Evolutionary conservation across 2,888 invertebrate genomes (phyloP), one percentile per base, ranked within the genome.

Genomic region (Steinernema carpocapsae): DNA sequence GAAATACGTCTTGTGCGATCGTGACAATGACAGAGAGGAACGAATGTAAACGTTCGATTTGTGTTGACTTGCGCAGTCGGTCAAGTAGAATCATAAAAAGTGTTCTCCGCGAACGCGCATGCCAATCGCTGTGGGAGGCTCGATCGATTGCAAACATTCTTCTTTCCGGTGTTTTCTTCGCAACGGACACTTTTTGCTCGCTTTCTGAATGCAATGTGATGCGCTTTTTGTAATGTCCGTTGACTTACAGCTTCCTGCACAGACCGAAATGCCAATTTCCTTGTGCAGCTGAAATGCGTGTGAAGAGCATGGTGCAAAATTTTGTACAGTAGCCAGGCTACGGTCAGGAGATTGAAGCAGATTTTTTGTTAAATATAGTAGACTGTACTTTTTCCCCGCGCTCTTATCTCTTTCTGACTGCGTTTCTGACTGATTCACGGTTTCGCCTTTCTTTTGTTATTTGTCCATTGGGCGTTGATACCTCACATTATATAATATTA

Each of bases 401-500:
- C 48, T 48, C 48, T 48, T 48, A 48, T n/a, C 32, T 64, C 64
- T 64, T 29, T 32, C 7, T 14, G 10, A 32, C 64, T 64, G 19
- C 17, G 64, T 64, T 32, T 32, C n/a, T n/a, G n/a, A n/a, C n/a
- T n/a, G n/a, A 29, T 64, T 32, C 64, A 64, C 29, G 64, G 64
- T 29, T 64, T 64, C 64, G 29, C 64, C 64, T 64, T 32, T 56
- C 56, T 56, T n/a, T 64, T 64, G 64, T 64, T 64, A 29, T 64
- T 64, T 64, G 32, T 64, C 64, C 64, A 10, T 32, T 17, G 52
- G 22, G 22, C 24, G 19, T 52, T 52, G 22, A n/a, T 22, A n/a
- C 24, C 52, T 12, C 52, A 4, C 3, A 22, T 17, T 52, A 10
- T 52, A 24, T 52, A 22, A 22, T 24, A 17, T 48, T 48, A 48